Base-by-base conservation (phyloP, 1,140 invertebrate genomes). In the Neuroterus valhalla region DNA sequence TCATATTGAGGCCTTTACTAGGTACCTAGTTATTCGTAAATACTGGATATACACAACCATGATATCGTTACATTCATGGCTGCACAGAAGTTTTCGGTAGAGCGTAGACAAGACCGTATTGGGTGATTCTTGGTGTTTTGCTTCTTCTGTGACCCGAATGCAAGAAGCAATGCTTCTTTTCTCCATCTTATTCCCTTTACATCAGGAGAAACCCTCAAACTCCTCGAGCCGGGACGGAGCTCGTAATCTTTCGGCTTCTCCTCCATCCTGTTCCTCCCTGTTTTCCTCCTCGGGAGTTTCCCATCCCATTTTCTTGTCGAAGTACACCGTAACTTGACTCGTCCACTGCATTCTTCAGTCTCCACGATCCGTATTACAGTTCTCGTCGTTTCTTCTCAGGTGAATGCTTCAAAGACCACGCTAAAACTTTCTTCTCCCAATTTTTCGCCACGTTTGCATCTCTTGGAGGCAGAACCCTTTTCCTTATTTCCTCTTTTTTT, bases 311-410 rank as follows among this genome's bases (percentile, higher is more conserved):
- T 62, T 62, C 52, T 62, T 62, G 52, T 31, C 52, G 21, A 26
- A 26, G 52, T 62, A 62, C 52, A 23, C 21, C 14, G 52, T 62
- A 62, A 62, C 52, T 62, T 2, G 52, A 26, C 52, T 62, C 52
- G 52, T 62, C 23, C 52, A 26, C 26, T 62, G 52, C 12, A 12
- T 62, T 31, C 23, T 62, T 15, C 11, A 21, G 23, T 62, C 52
- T 62, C 26, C 23, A 31, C 52, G 23, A 62, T 31, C 21, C 52
- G 23, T 31, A 31, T 31, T 62, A 21, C 52, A 31, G 52, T 62
- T 62, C 52, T 62, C 52, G 23, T 62, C 52, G 23, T 62, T 62
- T 62, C 23, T 62, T 62, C 52, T 31, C 52, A 62, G 23, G 21
- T 62, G 23, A 62, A 31, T 62, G 52, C 52, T 15, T 11, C 52